These are phyloP conservation scores for Volucella inanis DNA, from an alignment of 2,888 invertebrate genomes.

Conservation along the genomic window DNA sequence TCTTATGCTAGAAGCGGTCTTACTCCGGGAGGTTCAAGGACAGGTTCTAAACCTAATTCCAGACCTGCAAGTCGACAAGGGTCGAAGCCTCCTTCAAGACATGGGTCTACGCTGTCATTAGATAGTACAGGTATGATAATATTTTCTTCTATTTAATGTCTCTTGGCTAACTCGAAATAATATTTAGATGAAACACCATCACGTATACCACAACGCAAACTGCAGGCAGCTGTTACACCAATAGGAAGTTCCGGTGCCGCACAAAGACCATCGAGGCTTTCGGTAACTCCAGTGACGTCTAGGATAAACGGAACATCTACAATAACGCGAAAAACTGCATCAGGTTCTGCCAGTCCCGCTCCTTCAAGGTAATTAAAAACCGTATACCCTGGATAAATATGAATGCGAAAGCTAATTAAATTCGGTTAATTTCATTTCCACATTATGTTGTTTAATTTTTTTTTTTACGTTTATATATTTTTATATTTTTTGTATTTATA, in stretches of 20 bases:
- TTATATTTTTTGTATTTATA: constrained; percentile 36
- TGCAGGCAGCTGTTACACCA: constrained; percentile 85
- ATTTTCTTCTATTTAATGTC: background rate
- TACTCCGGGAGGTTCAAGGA: constrained; percentile 90
- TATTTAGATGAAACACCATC: constrained; percentile 85
- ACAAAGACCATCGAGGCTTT: constrained; percentile 84
- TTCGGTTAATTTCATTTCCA: constrained; percentile 44
- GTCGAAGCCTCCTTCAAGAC: constrained; percentile 95
- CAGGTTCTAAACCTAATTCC: constrained; percentile 91
- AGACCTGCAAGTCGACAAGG: constrained; percentile 93
- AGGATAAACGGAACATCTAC: constrained; percentile 87
- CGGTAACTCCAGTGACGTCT: constrained; percentile 85
- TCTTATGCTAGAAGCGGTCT: constrained; percentile 84
- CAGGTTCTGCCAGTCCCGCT: constrained; percentile 90
- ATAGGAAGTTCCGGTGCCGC: constrained; percentile 84
- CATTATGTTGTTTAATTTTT: constrained; percentile 21
- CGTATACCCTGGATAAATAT: background rate
- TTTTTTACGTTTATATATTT: constrained; percentile 38
- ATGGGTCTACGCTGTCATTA: constrained; percentile 95
- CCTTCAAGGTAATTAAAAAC: constrained; percentile 87
- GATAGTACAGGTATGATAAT: constrained; percentile 90
- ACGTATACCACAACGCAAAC: constrained; percentile 90
- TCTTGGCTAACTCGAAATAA: background rate
- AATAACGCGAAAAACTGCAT: constrained; percentile 87
- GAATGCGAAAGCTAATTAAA: constrained; percentile 26